These are phyloP conservation scores for Carlito syrichta DNA, from an alignment of 2,113 vertebrate genomes.

Conservation along the genomic window DNA sequence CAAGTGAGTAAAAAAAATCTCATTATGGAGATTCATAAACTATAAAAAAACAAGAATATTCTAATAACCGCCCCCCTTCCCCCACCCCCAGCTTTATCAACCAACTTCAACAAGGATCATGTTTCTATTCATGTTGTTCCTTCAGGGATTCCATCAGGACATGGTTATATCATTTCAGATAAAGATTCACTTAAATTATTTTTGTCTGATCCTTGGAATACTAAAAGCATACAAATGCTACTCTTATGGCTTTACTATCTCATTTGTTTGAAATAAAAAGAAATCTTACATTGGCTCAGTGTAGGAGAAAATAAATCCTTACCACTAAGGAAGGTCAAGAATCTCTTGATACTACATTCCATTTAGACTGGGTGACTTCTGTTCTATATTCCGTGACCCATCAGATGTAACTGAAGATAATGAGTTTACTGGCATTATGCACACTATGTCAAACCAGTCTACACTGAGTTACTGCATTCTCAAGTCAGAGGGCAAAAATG, in stretches of 20 bases:
- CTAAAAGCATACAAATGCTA: not conserved
- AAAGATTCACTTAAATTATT: not conserved
- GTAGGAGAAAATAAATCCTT: not conserved
- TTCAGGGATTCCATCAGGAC: not conserved
- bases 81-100: not conserved
- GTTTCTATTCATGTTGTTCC: not conserved
- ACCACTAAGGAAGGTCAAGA: not conserved
- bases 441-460: not conserved
- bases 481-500: conserved; percentile 35
- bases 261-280: not conserved
- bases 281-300: not conserved
- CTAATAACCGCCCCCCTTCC: not conserved
- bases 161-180: not conserved
- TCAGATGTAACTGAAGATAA: not conserved
- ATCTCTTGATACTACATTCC: not conserved
- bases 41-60: not conserved
- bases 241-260: not conserved
- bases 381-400: not conserved
- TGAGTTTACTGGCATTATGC: no score
- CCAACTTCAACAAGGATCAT: not conserved
- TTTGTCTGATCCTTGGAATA: not conserved
- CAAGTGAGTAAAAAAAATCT: not conserved
- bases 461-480: not conserved
- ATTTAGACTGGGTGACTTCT: not conserved
- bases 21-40: not conserved